A percentile compares a stretch with the other conserved stretches of the same genome.
Evolutionary conservation across 2,888 invertebrate species (phyloP).

Genomic region (Heliconius charithonia): DNA sequence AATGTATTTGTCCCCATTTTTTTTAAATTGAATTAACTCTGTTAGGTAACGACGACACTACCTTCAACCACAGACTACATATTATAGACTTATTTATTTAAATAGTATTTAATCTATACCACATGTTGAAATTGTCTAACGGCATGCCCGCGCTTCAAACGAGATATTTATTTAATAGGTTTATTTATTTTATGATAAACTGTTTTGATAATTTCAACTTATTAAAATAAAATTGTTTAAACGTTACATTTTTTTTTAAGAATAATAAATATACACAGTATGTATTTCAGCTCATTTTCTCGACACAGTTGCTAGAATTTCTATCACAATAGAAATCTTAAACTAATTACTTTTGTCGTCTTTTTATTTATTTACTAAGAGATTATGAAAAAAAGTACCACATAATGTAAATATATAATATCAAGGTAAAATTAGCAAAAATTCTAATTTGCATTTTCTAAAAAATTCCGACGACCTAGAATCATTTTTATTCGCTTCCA

Average conservation of each 20-base stretch:
- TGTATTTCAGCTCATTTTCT: too few relatives aligned
- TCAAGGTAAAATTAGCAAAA: neutral
- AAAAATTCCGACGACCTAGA: too few relatives aligned
- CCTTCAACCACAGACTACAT: constrained; percentile 81
- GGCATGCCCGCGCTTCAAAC: constrained; percentile 63
- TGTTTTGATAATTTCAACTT: neutral
- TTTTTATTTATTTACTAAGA: neutral
- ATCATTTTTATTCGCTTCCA: neutral
- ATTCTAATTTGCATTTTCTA: neutral
- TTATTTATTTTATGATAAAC: neutral
- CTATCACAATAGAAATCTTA: too few relatives aligned
- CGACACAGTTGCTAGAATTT: too few relatives aligned
- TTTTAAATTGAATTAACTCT: constrained; percentile 62
- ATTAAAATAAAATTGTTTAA: neutral
- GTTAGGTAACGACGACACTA: constrained; percentile 79
- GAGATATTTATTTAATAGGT: constrained; percentile 50
- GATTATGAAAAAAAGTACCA: neutral
- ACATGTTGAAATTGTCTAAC: constrained; percentile 71
- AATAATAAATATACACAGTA: too few relatives aligned
- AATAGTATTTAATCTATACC: constrained; percentile 71
- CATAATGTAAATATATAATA: neutral
- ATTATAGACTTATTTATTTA: constrained; percentile 76
- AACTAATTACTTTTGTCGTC: neutral
- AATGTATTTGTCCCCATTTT: constrained; percentile 64
- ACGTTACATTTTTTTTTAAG: too few relatives aligned